Base-by-base conservation (phyloP, 2,888 invertebrate genomes). In the Pecten maximus region DNA sequence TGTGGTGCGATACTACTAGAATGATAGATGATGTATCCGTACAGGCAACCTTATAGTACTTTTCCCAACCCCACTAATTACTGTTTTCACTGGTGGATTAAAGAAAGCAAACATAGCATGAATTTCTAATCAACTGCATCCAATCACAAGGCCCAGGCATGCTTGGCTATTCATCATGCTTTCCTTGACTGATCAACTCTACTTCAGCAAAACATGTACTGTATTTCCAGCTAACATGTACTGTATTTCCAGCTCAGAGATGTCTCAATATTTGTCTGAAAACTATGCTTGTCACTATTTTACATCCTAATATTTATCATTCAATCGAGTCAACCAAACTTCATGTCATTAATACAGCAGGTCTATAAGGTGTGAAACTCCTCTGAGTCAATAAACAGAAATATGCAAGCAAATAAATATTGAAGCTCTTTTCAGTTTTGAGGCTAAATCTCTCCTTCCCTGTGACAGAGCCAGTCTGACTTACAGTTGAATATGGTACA, bases 81-180 rank as follows among this genome's bases (percentile, higher is more conserved):
- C 74, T 74, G 74, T 74, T 74, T 74, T 74, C 74, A 74, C 35
- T 35, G 35, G 6, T 10, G 74, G 74, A 74, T 74, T 74, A 74
- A 74, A 74, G 74, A 35, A 35, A 35, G 28, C 74, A 74, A 74
- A 74, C 74, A 74, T 74, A 35, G 23, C 74, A 74, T 74, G 35
- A 74, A 74, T 74, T 35, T 74, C 74, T 74, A 74, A 74, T 74
- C 35, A 74, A 74, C 74, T 74, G 74, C 35, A 74, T 35, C 74
- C 74, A 74, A 74, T 35, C 74, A 35, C 74, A 35, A 35, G 74
- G 54, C n/a, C 54, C 54, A 35, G 74, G 74, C 28, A 8, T 74
- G 28, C 35, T 35, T 6, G 6, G 35, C 12, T 74, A 35, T 28
- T 74, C 35, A 74, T 35, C 35, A 12, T 35, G 74, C 10, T 19